Evolutionary conservation across 2,888 invertebrate genomes (phyloP).

Genomic region (Xylota sylvarum): DNA sequence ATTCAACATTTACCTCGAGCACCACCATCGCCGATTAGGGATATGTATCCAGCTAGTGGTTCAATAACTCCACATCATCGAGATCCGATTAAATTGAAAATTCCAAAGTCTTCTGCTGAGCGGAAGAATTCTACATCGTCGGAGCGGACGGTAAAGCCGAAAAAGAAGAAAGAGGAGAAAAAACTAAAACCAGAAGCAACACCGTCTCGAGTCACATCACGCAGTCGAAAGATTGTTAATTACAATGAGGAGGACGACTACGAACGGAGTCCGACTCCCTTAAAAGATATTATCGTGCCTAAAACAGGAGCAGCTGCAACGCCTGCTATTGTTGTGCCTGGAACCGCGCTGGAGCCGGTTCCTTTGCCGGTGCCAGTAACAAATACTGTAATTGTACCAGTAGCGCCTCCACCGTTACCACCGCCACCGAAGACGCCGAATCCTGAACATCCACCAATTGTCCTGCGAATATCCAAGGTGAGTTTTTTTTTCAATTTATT

Average conservation of each 20-base stretch:
- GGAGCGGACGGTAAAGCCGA: constrained; percentile 76
- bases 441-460: constrained; percentile 91
- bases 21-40: constrained; percentile 82
- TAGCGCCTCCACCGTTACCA: constrained; percentile 78
- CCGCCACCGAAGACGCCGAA: constrained; percentile 81
- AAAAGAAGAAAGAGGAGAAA: constrained; percentile 83
- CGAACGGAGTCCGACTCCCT: constrained; percentile 83
- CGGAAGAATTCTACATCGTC: constrained; percentile 81
- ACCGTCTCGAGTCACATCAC: constrained; percentile 82
- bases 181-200: constrained; percentile 83
- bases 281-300: constrained; percentile 84
- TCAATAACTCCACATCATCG: constrained; percentile 72
- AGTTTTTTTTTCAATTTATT: constrained; percentile 51
- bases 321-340: constrained; percentile 75
- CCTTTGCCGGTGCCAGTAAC: constrained; percentile 65
- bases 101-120: constrained; percentile 82
- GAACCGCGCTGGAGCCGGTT: constrained; percentile 60
- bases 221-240: constrained; percentile 88
- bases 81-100: constrained; percentile 83
- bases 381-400: constrained; percentile 61
- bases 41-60: constrained; percentile 70
- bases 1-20: constrained; percentile 83
- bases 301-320: constrained; percentile 80
- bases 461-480: constrained; percentile 93
- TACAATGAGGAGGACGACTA: constrained; percentile 87